phyloP scores from a whole-genome alignment of 2,797 vertebrate genomes.

The Labeo calbasu region DNA sequence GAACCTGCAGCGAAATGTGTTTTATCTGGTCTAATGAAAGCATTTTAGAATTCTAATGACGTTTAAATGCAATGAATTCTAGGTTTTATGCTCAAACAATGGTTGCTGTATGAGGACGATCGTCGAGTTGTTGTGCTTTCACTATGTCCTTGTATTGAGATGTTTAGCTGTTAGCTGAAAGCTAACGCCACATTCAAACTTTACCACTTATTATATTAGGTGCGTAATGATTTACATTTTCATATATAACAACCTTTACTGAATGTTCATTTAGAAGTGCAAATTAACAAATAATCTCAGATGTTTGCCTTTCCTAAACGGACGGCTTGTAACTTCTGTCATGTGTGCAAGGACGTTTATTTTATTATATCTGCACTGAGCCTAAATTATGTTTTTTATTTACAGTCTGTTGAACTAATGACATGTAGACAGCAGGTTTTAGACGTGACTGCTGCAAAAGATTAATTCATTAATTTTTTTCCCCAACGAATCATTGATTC shows the following conservation, averaged over 20 bases:
- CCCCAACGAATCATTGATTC: neutral
- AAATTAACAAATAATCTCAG: neutral
- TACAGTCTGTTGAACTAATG: neutral
- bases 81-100: neutral
- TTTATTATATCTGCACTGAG: neutral
- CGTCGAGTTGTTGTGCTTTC: neutral
- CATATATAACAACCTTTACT: neutral
- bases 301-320: neutral
- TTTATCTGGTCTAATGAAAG: neutral
- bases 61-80: neutral
- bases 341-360: neutral
- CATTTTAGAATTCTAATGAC: neutral
- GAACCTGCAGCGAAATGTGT: neutral
- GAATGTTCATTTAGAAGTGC: neutral
- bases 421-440: neutral
- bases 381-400: neutral
- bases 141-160: conserved; percentile 35
- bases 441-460: neutral
- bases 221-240: neutral
- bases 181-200: conserved; percentile 15
- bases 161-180: conserved; percentile 37
- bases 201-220: neutral
- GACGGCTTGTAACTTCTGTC: neutral
- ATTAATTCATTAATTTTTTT: neutral
- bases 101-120: neutral